Conservation (phyloP, 2,113 vertebrate species). For the Lonchura striata region DNA sequence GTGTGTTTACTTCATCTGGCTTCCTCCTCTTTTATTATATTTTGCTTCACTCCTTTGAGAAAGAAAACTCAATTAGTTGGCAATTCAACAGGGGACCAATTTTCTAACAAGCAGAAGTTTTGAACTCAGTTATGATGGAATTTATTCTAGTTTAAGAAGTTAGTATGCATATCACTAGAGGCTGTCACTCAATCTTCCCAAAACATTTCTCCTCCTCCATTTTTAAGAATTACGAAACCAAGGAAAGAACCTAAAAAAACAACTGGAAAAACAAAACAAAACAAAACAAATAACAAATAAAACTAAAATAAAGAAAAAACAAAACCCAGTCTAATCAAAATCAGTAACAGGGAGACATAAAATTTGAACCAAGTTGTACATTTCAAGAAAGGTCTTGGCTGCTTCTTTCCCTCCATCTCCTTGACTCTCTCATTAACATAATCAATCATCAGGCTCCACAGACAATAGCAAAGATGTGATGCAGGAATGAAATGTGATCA, state of each 20-base stretch:
- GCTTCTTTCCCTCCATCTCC: background rate
- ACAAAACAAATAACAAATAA: background rate
- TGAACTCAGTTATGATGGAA: background rate
- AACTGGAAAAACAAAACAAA: background rate
- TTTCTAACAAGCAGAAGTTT: background rate
- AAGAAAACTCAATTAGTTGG: background rate
- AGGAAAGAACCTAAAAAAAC: rapidly evolving
- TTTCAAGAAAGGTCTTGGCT: background rate
- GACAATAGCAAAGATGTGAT: background rate
- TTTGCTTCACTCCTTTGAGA: background rate
- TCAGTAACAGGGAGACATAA: background rate
- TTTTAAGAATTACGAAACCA: background rate
- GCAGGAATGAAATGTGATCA: background rate
- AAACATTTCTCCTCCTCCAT: background rate
- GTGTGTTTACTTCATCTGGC: background rate
- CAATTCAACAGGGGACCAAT: background rate
- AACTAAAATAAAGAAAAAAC: background rate
- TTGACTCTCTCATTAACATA: background rate
- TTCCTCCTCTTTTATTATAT: background rate
- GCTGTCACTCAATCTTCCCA: background rate
- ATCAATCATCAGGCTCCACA: background rate
- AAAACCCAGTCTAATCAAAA: background rate
- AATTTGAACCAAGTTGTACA: background rate
- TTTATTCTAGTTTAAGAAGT: background rate
- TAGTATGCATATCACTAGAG: background rate